Base-by-base conservation (phyloP, 2,888 invertebrate species). In the Drosophila glabriapex region DNA sequence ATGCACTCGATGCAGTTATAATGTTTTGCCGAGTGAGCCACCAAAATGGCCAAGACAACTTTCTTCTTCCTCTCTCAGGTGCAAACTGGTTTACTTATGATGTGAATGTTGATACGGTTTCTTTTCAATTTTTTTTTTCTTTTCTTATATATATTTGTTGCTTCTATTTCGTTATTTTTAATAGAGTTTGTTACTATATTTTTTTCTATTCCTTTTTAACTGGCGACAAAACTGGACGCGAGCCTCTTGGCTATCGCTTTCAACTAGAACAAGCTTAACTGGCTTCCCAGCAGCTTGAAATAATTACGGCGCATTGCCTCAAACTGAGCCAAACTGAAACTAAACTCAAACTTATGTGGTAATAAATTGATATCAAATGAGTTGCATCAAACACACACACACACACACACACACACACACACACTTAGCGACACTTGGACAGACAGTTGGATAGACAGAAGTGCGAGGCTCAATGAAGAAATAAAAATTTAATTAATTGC, bases 11-110 rank as follows among this genome's bases (percentile, higher is more conserved):
- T 79, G 76, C 83, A 80, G 78, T 73, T 80, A 85, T 75, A 83
- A 83, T 82, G 66, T 84, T 64, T 72, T 80, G 83, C 79, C 71
- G 71, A 63, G 60, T 52, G 56, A 53, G 72, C 73, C 85, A 73
- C 86, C 75, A 90, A 88, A 88, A 88, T 88, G 87, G 87, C 89
- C 87, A 88, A 88, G 87, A 88, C 87, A 88, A 88, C 87, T 88
- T 88, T 88, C 87, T 88, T 88, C 87, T 88, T 90, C 87, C 87
- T 88, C 87, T 88, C 87, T 88, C 90, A 88, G 87, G 87, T 88
- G 87, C 87, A 88, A 88, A 88, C 87, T 88, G 87, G 87, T 88
- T 88, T 88, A 88, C 86, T 88, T 88, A 90, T 88, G 87, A 88
- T 88, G 87, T 88, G 87, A 88, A 88, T 88, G 87, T 88, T 88